A percentile compares a stretch with the other conserved stretches of the same genome.
phyloP scores from a whole-genome alignment of 2,888 invertebrate species.

The Unio delphinus region DNA sequence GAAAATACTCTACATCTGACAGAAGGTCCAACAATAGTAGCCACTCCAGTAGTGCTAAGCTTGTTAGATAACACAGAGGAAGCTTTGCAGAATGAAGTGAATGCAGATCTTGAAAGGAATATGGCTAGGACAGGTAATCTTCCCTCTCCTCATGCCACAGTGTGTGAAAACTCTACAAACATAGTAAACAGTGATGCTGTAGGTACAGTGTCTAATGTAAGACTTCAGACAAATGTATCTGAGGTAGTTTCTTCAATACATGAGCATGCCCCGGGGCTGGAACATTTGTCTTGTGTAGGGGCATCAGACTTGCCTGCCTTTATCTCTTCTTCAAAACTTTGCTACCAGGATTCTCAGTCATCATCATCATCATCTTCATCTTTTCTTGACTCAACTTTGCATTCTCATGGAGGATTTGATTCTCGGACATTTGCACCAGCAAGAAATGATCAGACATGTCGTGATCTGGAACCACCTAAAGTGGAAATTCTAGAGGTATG shows the following conservation, averaged over 20 bases:
- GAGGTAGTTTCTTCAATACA: not conserved
- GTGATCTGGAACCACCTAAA: constrained; percentile 32
- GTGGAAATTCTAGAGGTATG: constrained; percentile 36
- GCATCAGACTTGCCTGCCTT: constrained; percentile 23
- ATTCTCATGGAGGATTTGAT: too few relatives aligned
- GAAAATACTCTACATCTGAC: constrained; percentile 35
- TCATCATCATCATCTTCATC: constrained; percentile 33
- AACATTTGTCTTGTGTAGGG: constrained; percentile 17
- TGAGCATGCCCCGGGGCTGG: constrained; percentile 19
- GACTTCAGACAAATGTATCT: too few relatives aligned
- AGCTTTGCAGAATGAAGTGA: constrained; percentile 55
- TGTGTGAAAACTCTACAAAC: constrained; percentile 25
- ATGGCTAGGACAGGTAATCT: constrained; percentile 33
- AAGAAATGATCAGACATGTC: constrained; percentile 1
- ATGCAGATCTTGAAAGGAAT: constrained; percentile 51
- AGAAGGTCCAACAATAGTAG: constrained; percentile 42
- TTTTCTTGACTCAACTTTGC: constrained; percentile 14
- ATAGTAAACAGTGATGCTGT: not conserved
- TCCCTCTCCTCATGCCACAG: constrained; percentile 31
- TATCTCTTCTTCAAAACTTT: constrained; percentile 1
- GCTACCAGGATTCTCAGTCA: constrained; percentile 26
- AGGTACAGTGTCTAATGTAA: too few relatives aligned
- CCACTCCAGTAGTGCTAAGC: constrained; percentile 33
- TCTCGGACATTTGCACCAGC: not conserved
- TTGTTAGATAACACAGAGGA: constrained; percentile 45